Evolutionary conservation across 1,140 invertebrate species (phyloP).

Genomic region (Pogonomyrmex barbatus): DNA sequence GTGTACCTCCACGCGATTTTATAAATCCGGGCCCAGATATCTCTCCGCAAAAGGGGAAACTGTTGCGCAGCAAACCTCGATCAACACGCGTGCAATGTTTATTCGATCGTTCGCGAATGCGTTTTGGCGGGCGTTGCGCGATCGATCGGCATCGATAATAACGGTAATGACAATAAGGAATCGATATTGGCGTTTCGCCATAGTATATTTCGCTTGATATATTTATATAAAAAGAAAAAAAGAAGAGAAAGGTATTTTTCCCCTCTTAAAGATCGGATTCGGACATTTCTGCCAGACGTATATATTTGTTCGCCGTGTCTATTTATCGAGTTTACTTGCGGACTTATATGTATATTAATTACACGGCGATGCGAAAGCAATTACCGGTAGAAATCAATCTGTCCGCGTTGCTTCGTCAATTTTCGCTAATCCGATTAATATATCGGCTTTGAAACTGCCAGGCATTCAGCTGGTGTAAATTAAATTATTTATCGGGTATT

Average conservation of each 20-base stretch:
- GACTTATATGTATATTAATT: slow-evolving; percentile 49
- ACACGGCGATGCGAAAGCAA: slow-evolving; percentile 28
- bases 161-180: neutral
- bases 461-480: slow-evolving; percentile 46
- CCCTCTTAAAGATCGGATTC: neutral
- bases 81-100: slow-evolving; percentile 20
- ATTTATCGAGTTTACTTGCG: neutral
- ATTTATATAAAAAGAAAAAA: too few relatives aligned
- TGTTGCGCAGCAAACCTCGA: slow-evolving; percentile 20
- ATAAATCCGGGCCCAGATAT: slow-evolving; percentile 34
- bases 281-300: neutral
- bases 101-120: slow-evolving; percentile 3
- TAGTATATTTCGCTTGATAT: too few relatives aligned
- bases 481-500: slow-evolving; percentile 56
- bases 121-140: neutral
- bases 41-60: slow-evolving; percentile 13
- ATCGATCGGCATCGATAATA: neutral
- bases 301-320: neutral
- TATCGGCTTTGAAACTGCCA: slow-evolving; percentile 45
- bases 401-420: slow-evolving; percentile 52
- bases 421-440: slow-evolving; percentile 59
- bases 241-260: neutral
- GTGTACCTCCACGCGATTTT: slow-evolving; percentile 40
- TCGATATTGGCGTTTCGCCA: neutral
- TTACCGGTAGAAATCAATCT: slow-evolving; percentile 58